Evolutionary conservation across 2,797 vertebrate species (phyloP).

Genomic region (Pipistrellus pipistrellus): DNA sequence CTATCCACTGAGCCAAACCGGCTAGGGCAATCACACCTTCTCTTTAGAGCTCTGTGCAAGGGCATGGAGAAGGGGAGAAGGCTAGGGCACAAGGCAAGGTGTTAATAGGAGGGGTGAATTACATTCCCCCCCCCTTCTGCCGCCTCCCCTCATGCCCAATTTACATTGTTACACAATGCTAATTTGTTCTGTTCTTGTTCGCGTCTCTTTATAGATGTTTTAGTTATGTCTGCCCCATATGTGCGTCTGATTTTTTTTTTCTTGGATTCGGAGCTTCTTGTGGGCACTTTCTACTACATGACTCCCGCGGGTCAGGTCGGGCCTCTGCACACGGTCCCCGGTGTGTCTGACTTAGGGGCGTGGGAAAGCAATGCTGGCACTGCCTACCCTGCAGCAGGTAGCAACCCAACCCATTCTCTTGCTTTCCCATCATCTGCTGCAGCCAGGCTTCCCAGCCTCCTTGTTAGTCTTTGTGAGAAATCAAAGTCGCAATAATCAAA

Average conservation of each 20-base stretch:
- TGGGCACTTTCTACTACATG: neutral
- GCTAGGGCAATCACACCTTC: neutral
- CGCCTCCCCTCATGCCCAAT: neutral
- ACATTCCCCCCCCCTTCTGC: neutral
- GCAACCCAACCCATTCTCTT: neutral
- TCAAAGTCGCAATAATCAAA: constrained; percentile 77
- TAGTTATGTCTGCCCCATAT: constrained; percentile 35
- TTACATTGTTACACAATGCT: neutral
- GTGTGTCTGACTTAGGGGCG: neutral
- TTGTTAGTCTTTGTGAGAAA: constrained; percentile 73
- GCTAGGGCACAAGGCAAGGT: neutral
- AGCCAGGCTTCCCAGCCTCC: constrained; percentile 56
- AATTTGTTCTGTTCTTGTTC: neutral
- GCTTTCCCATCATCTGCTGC: constrained; percentile 39
- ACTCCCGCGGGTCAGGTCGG: neutral
- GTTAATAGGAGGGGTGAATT: neutral
- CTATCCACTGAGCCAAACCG: too few species aligned
- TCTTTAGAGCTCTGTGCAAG: neutral
- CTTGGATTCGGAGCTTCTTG: neutral
- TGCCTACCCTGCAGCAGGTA: neutral
- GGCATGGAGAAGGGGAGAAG: neutral
- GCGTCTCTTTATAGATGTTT: constrained; percentile 50
- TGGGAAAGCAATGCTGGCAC: neutral
- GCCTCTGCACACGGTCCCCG: neutral
- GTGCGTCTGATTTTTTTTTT: neutral